Percentiles rank a stretch among this genome's conserved stretches.
Evolutionary conservation across 2,888 invertebrate genomes (phyloP).

Genomic region (Ditula angustiorana): DNA sequence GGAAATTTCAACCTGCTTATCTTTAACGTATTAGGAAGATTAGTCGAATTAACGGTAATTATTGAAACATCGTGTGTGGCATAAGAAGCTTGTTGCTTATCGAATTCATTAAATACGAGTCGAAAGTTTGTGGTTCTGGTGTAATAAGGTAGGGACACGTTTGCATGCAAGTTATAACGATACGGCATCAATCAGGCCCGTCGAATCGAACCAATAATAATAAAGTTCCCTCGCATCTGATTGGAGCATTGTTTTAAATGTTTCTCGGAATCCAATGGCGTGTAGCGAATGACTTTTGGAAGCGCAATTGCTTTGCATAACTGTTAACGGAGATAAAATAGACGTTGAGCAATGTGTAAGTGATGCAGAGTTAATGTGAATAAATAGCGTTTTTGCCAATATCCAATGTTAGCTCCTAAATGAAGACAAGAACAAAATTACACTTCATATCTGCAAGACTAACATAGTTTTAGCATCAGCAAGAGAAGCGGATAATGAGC

Average conservation of each 20-base stretch:
- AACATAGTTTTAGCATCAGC: conserved; percentile 56
- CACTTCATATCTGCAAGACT: conserved; percentile 76
- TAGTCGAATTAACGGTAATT: conserved; percentile 36
- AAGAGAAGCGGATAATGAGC: conserved; percentile 50
- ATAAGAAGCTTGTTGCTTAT: conserved; percentile 56
- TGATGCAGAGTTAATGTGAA: conserved; percentile 40
- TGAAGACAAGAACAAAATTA: conserved; percentile 68
- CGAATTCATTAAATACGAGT: conserved; percentile 64
- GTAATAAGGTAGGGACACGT: conserved; percentile 52
- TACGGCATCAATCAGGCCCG: conserved; percentile 32
- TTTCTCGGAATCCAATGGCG: conserved; percentile 63
- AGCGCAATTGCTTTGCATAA: conserved; percentile 11
- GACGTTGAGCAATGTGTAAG: conserved; percentile 21
- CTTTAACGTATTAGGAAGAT: conserved; percentile 27
- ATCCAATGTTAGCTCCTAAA: conserved; percentile 51
- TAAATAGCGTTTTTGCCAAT: conserved; percentile 47
- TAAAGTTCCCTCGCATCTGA: conserved; percentile 63
- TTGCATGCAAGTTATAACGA: conserved; percentile 56
- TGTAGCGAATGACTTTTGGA: conserved; percentile 40
- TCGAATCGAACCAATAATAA: conserved; percentile 65
- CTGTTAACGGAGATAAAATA: conserved; percentile 16
- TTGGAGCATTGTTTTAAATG: conserved; percentile 63
- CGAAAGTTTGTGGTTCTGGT: conserved; percentile 47
- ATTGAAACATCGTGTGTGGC: conserved; percentile 62
- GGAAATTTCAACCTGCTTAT: conserved; percentile 12